Evolutionary conservation across 2,888 invertebrate genomes (phyloP).

Genomic region (Eulithis testata): DNA sequence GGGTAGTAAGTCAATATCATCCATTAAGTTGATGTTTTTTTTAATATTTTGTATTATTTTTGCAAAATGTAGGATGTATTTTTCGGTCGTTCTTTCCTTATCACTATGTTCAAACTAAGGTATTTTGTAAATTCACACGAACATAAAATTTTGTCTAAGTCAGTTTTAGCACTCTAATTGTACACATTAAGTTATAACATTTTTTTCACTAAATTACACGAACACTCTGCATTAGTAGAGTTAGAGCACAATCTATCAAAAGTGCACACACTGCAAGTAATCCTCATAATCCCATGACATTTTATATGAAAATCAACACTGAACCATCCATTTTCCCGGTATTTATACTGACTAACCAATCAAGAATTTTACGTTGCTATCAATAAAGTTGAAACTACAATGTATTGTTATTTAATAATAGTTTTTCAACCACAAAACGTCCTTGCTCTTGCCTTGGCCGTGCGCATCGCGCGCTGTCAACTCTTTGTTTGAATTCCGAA

Average conservation of each 20-base stretch:
- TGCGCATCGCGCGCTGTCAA: conserved; percentile 67
- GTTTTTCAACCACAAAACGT: conserved; percentile 47
- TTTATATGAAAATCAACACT: conserved; percentile 33
- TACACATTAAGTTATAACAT: too few species aligned
- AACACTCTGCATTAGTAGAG: too few species aligned
- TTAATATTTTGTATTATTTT: too few species aligned
- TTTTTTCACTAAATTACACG: not conserved
- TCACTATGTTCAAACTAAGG: not conserved
- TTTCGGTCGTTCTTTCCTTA: not conserved
- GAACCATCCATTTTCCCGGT: conserved; percentile 27
- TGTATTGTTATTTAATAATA: conserved; percentile 31
- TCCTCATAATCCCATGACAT: conserved; percentile 36
- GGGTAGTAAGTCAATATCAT: not conserved
- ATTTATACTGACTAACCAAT: conserved; percentile 8
- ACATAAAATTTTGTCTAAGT: too few species aligned
- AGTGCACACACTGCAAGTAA: conserved; percentile 30
- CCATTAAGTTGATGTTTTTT: not conserved
- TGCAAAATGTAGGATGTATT: not conserved
- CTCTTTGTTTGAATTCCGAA: conserved; percentile 75
- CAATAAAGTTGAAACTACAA: conserved; percentile 22
- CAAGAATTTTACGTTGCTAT: not conserved
- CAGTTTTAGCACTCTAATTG: too few species aligned
- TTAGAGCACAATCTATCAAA: not conserved
- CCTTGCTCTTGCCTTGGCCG: conserved; percentile 77
- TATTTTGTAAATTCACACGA: too few species aligned